Percentiles rank a stretch among this genome's conserved stretches.
Evolutionary conservation across 2,888 invertebrate species (phyloP).

Genomic region (Drosophila fulvimacula): DNA sequence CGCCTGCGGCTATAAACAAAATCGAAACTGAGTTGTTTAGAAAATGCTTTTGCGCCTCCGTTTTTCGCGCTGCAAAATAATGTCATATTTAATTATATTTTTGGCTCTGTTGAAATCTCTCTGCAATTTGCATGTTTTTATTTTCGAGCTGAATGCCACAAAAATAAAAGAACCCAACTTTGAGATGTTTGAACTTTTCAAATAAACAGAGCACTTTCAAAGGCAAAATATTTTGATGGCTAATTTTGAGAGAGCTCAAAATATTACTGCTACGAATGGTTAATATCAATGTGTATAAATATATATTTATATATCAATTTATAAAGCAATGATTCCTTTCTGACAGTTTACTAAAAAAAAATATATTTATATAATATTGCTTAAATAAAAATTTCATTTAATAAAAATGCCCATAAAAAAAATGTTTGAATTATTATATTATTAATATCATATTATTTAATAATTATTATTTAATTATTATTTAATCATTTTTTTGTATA

Average conservation of each 20-base stretch:
- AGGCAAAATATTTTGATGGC: slow-evolving; percentile 12
- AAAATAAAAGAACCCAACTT: slow-evolving; percentile 24
- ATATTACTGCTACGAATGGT: slow-evolving; percentile 7
- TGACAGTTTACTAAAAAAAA: background rate
- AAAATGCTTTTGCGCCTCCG: slow-evolving; percentile 31
- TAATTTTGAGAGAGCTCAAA: background rate
- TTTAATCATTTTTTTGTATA: no score
- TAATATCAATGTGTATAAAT: background rate
- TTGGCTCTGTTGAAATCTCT: slow-evolving; percentile 21
- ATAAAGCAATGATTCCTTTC: background rate
- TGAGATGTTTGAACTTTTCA: slow-evolving; percentile 24
- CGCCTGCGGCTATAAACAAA: slow-evolving; percentile 40
- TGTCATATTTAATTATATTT: slow-evolving; percentile 57
- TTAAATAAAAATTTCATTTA: no score
- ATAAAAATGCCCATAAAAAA: no score
- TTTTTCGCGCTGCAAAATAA: slow-evolving; percentile 49
- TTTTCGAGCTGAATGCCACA: slow-evolving; percentile 30
- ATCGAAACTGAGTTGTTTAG: slow-evolving; percentile 40
- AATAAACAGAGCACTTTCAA: slow-evolving; percentile 10
- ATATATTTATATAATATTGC: no score
- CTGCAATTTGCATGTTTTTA: slow-evolving; percentile 31
- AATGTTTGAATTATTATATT: no score
- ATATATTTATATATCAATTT: background rate
- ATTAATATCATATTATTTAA: no score
- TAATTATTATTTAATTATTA: no score